These are phyloP conservation scores for human (Homo sapiens) DNA, from an alignment of 2,113 vertebrate genomes.

Conservation along the genomic window DNA sequence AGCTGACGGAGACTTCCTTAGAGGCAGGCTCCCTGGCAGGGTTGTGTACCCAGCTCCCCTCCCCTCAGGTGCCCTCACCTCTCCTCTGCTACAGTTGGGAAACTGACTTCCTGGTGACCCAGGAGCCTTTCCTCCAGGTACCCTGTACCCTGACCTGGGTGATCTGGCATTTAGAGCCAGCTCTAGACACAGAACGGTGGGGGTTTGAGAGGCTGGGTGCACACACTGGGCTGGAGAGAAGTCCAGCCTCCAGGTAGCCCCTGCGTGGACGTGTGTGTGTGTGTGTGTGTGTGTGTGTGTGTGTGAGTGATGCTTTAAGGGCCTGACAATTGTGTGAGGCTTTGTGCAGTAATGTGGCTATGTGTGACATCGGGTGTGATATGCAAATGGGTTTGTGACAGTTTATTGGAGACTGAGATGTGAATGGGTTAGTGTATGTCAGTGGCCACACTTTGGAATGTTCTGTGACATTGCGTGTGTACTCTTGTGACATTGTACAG, in stretches of 20 bases:
- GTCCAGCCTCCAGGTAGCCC: neutral
- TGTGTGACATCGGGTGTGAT: neutral
- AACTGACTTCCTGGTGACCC: conserved; percentile 37
- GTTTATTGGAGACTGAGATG: neutral
- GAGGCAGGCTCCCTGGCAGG: neutral
- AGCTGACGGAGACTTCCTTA: neutral
- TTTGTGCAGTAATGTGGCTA: neutral
- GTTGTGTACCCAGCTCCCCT: neutral
- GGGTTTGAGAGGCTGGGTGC: neutral
- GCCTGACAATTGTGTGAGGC: neutral
- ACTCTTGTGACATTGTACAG: neutral
- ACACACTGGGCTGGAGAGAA: neutral
- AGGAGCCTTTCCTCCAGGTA: neutral
- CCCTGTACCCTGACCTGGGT: neutral
- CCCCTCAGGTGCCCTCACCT: neutral
- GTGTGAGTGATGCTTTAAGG: neutral
- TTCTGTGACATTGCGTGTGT: neutral
- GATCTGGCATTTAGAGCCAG: neutral
- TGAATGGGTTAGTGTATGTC: neutral
- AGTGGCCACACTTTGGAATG: neutral
- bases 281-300: neutral
- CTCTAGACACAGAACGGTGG: neutral
- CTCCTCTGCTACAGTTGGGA: neutral
- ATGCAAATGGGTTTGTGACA: neutral
- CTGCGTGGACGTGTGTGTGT: too few species aligned